Base-by-base conservation (phyloP, 2,797 vertebrate genomes). In the Acanthornis magna region DNA sequence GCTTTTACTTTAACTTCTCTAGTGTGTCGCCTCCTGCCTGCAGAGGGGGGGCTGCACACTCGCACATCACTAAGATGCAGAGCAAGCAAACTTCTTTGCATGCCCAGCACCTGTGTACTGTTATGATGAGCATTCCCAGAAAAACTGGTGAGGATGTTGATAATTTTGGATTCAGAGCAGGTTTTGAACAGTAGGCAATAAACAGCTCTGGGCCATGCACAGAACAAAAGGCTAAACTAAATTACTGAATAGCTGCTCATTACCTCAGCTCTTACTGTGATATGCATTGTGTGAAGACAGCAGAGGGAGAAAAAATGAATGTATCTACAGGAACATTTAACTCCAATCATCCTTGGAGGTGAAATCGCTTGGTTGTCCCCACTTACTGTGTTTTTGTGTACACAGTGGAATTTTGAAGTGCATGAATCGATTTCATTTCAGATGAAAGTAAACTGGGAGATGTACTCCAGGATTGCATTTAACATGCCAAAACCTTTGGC, bases 161-260 rank as follows among this genome's bases (percentile, higher is more conserved):
- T n/a, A 57, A 85, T 48, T 93, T 82, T 53, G 58, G 18, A 92
- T 83, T 91, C 75, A 43, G 53, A 83, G 61, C 45, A 80, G 48
- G 48, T 71, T 86, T 94, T 67, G 70, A 75, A 84, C 32, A 81
- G 79, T 16, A 88, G 58, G 57, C 74, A 89, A 89, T 55, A 82
- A 93, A 76, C 36, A 92, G 71, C 57, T 73, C 57, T 21, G 11
- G 53, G 68, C 34, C 54, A 71, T 5, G 13, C 38, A 57, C 7
- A 34, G 82, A 92, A 93, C 63, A 80, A 73, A 88, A 92, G 75
- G 75, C 77, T 93, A 85, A 91, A 85, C 71, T 34, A 85, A 87
- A 79, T 32, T 60, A 85, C 45, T 43, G 73, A 82, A 76, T 17
- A 72, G 67, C 10, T 93, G 57, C 68, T 94, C 62, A 40, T 88